Percentiles rank a stretch among this genome's conserved stretches.
These are phyloP conservation scores for Ia io DNA, from an alignment of 2,113 vertebrate species.

Conservation along the genomic window DNA sequence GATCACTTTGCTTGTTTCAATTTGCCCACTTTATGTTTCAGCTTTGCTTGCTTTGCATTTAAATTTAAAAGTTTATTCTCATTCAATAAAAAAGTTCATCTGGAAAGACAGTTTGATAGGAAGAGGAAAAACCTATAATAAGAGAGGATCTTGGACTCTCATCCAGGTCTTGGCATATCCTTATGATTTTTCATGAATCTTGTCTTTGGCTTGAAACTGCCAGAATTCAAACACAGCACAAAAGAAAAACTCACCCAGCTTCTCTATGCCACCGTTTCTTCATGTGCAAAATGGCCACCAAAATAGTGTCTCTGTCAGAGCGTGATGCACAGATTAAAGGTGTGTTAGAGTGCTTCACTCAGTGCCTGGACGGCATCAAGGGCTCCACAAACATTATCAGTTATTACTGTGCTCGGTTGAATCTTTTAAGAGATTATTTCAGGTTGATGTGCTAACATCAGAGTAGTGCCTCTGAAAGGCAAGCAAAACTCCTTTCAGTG, in stretches of 20 bases:
- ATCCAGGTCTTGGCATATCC: neutral
- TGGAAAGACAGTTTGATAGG: neutral
- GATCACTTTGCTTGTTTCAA: neutral
- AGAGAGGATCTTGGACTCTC: neutral
- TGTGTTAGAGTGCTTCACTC: accelerated
- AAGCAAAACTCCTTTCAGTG: neutral
- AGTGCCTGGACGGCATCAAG: accelerated
- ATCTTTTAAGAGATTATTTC: neutral
- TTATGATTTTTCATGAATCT: neutral
- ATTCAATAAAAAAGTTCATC: neutral
- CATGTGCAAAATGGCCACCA: neutral
- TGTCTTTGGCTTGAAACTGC: neutral
- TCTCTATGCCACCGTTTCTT: neutral
- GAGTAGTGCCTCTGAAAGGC: neutral
- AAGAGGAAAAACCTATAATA: neutral
- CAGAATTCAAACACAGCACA: neutral
- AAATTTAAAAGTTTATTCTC: neutral
- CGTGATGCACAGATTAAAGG: neutral
- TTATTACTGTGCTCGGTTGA: neutral
- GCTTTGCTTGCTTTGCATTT: neutral
- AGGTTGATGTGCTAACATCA: neutral
- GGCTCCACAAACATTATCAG: neutral
- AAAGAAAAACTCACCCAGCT: neutral
- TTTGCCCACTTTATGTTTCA: neutral
- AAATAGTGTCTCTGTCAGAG: neutral